These are phyloP conservation scores for Melitaea athalia DNA, from an alignment of 2,888 invertebrate genomes.

Conservation along the genomic window DNA sequence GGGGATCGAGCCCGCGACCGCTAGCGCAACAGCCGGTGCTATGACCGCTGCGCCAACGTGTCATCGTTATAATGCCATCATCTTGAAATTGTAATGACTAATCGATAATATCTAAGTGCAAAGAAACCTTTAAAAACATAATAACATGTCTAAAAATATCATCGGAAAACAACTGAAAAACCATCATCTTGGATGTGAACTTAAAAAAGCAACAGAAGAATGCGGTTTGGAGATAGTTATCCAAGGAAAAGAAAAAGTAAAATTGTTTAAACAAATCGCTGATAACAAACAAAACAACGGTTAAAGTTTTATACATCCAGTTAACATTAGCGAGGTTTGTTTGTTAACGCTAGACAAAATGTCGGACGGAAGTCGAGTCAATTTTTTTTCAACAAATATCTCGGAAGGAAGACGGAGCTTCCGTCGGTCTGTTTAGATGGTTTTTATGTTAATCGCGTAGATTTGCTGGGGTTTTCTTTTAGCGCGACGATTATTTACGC, in stretches of 20 bases:
- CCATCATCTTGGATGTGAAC: no score
- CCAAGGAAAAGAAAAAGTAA: slow-evolving; percentile 6
- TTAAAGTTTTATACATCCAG: slow-evolving; percentile 67
- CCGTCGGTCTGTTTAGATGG: slow-evolving; percentile 76
- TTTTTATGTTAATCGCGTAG: slow-evolving; percentile 80
- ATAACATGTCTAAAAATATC: no score
- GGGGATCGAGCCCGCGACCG: no score
- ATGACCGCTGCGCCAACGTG: no score
- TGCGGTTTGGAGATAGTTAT: background rate
- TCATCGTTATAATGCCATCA: no score
- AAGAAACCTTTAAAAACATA: no score
- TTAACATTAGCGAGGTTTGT: slow-evolving; percentile 72
- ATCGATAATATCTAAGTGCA: no score
- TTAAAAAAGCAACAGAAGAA: no score
- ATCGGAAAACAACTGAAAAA: no score
- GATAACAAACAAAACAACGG: background rate
- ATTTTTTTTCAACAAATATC: slow-evolving; percentile 80
- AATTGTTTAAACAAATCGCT: slow-evolving; percentile 5
- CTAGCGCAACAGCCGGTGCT: no score
- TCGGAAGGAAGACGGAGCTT: slow-evolving; percentile 78
- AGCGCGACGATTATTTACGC: slow-evolving; percentile 75
- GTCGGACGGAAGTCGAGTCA: slow-evolving; percentile 75
- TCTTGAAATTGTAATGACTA: no score
- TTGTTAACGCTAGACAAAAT: slow-evolving; percentile 66
- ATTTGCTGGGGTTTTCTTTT: slow-evolving; percentile 76